Conservation (phyloP, 2,113 vertebrate species). For the Nothobranchius furzeri region DNA sequence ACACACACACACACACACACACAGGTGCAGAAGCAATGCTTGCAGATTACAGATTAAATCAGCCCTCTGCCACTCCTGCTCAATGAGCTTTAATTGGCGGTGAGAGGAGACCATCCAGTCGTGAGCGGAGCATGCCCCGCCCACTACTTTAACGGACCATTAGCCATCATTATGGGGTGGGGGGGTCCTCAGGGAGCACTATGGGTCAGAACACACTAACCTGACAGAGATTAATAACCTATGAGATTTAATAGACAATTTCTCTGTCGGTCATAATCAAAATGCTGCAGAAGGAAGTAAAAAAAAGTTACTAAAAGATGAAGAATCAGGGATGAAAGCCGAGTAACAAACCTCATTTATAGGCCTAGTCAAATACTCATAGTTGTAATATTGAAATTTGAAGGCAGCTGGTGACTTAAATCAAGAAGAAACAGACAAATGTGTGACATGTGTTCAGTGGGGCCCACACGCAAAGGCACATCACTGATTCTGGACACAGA, state of each 20-base stretch:
- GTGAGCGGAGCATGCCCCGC: slow-evolving; percentile 40
- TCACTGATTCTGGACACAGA: too few relatives aligned
- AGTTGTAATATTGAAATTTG: background rate
- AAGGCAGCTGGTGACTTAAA: background rate
- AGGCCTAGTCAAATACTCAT: background rate
- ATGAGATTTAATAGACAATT: slow-evolving; percentile 47
- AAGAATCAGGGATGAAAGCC: slow-evolving; percentile 10
- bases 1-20: slow-evolving; percentile 17
- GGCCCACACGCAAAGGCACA: too few relatives aligned
- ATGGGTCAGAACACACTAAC: slow-evolving; percentile 58
- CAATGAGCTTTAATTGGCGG: slow-evolving; percentile 81
- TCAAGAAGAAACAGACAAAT: background rate
- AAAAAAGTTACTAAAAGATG: slow-evolving; percentile 11
- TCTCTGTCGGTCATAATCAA: slow-evolving; percentile 11
- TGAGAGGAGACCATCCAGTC: slow-evolving; percentile 57
- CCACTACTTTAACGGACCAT: slow-evolving; percentile 77
- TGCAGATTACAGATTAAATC: slow-evolving; percentile 44
- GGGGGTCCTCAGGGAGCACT: slow-evolving; percentile 57
- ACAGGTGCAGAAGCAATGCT: slow-evolving; percentile 49
- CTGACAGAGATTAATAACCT: slow-evolving; percentile 60
- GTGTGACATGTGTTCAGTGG: too few relatives aligned
- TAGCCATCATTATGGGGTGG: slow-evolving; percentile 65
- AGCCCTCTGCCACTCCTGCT: slow-evolving; percentile 54
- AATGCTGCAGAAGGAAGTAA: background rate
- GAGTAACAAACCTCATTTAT: background rate